Conservation (phyloP, 2,113 vertebrate genomes). For the Butorides virescens region DNA sequence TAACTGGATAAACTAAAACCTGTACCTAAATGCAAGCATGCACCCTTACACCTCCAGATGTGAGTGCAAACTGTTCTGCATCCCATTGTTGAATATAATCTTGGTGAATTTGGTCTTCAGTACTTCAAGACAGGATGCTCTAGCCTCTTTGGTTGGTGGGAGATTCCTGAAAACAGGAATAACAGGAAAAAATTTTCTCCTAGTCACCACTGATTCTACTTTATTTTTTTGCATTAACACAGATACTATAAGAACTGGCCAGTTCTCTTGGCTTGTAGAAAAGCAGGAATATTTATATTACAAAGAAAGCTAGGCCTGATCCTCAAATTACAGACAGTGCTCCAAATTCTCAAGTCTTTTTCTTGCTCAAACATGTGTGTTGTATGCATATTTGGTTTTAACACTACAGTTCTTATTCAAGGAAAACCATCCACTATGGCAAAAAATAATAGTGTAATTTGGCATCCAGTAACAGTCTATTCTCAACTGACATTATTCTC, state of each 20-base stretch:
- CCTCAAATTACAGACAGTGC: background rate
- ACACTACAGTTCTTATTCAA: background rate
- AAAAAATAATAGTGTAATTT: background rate
- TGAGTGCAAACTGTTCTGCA: background rate
- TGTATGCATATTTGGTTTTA: background rate
- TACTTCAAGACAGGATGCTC: background rate
- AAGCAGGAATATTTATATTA: background rate
- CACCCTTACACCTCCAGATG: background rate
- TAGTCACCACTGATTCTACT: background rate
- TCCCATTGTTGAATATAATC: background rate
- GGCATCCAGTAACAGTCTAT: background rate
- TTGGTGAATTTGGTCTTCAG: background rate
- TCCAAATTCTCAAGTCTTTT: background rate
- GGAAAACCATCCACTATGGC: background rate
- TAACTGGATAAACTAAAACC: background rate
- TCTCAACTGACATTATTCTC: background rate
- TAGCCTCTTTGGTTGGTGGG: background rate
- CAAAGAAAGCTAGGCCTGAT: background rate
- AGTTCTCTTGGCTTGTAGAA: background rate
- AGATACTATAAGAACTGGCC: background rate
- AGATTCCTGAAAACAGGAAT: background rate
- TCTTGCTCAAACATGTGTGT: background rate
- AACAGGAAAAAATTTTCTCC: background rate
- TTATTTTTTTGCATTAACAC: background rate
- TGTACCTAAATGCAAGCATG: background rate